Conservation (phyloP, 2,888 invertebrate genomes). For the Sipunculus nudus region DNA sequence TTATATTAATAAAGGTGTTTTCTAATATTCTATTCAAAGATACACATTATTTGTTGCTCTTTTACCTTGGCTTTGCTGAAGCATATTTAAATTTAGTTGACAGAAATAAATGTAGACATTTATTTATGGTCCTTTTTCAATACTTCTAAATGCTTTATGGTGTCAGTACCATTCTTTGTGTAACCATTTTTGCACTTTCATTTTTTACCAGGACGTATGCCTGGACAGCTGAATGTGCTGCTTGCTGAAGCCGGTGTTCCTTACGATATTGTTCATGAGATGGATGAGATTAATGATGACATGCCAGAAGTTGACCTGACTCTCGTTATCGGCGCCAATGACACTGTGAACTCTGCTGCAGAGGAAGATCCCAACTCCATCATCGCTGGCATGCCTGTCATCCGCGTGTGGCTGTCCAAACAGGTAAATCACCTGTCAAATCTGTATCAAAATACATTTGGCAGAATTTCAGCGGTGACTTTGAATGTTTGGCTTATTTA, state of each 20-base stretch:
- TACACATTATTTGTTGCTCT: too few relatives aligned
- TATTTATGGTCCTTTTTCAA: too few relatives aligned
- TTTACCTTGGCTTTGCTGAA: too few relatives aligned
- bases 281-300: slow-evolving; percentile 92
- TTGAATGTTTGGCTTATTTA: too few relatives aligned
- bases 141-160: too few relatives aligned
- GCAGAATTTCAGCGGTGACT: neutral
- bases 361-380: slow-evolving; percentile 90
- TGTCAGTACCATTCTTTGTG: too few relatives aligned
- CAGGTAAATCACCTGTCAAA: slow-evolving; percentile 71
- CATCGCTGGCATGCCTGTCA: slow-evolving; percentile 92
- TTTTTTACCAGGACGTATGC: slow-evolving; percentile 79
- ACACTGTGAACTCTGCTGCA: slow-evolving; percentile 90
- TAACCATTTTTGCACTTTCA: too few relatives aligned
- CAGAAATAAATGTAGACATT: too few relatives aligned
- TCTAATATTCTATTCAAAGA: too few relatives aligned
- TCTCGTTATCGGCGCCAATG: slow-evolving; percentile 88
- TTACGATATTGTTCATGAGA: slow-evolving; percentile 87
- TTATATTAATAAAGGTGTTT: too few relatives aligned
- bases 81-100: too few relatives aligned
- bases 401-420: slow-evolving; percentile 86
- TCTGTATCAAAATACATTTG: neutral
- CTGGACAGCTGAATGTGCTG: slow-evolving; percentile 89
- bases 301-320: slow-evolving; percentile 79
- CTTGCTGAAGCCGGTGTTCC: slow-evolving; percentile 93